phyloP scores from a whole-genome alignment of 2,113 vertebrate genomes.

The Aegithalos caudatus region DNA sequence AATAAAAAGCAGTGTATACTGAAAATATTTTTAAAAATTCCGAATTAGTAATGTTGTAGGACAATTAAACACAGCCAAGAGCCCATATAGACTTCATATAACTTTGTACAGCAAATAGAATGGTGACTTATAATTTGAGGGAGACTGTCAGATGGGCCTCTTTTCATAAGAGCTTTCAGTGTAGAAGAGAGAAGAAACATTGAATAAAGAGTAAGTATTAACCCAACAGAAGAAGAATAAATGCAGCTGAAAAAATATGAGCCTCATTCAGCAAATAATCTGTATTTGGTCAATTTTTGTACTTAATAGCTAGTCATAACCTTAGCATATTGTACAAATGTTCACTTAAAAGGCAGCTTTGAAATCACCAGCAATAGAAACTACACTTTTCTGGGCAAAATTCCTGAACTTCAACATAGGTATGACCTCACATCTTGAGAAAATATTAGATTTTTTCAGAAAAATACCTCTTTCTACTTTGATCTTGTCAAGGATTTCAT shows the following conservation, averaged over 20 bases:
- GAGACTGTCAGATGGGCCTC: background rate
- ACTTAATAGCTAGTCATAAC: background rate
- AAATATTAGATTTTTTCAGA: conserved; percentile 19
- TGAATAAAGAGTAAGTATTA: background rate
- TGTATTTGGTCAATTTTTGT: background rate
- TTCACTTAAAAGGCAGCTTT: background rate
- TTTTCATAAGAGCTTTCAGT: background rate
- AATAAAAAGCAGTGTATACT: background rate
- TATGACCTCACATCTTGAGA: conserved; percentile 14
- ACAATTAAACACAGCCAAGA: background rate
- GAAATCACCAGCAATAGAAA: background rate
- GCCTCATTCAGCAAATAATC: background rate
- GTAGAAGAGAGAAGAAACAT: background rate
- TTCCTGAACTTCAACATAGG: background rate
- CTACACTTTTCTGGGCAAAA: background rate
- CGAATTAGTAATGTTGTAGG: background rate
- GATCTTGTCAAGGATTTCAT: conserved; percentile 83
- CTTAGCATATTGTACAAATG: background rate
- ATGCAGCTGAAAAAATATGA: background rate
- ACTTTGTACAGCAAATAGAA: background rate
- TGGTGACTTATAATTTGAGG: background rate
- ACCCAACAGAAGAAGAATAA: background rate
- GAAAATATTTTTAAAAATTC: background rate
- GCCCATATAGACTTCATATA: rapidly evolving
- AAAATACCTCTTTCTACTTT: conserved; percentile 84